phyloP scores from a whole-genome alignment of 1,140 invertebrate species.

The Ephestia elutella region DNA sequence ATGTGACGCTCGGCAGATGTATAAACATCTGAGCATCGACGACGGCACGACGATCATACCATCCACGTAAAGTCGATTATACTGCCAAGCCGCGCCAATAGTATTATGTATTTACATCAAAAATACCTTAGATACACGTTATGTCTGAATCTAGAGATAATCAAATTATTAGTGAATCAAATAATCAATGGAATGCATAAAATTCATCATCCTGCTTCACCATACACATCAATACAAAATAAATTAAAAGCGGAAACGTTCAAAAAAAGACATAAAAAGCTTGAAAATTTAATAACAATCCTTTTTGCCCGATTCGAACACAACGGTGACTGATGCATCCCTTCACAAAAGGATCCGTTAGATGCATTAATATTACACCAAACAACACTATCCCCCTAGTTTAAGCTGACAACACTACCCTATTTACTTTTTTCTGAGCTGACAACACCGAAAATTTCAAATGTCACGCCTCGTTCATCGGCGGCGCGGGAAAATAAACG shows the following conservation, averaged over 20 bases:
- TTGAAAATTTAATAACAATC: constrained; percentile 35
- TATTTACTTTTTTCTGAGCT: constrained; percentile 44
- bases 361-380: constrained; percentile 53
- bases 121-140: no score
- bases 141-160: no score
- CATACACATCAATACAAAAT: constrained; percentile 5
- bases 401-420: constrained; percentile 49
- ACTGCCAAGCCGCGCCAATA: no score
- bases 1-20: no score
- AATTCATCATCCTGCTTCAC: background rate
- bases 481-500: constrained; percentile 52
- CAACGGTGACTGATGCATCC: constrained; percentile 38
- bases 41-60: no score
- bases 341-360: constrained; percentile 50
- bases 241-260: background rate
- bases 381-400: constrained; percentile 45
- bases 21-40: no score
- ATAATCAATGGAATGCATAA: background rate
- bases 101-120: no score
- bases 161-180: background rate
- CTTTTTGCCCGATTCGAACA: constrained; percentile 34
- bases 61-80: no score
- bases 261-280: constrained; percentile 17
- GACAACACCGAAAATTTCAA: constrained; percentile 56
- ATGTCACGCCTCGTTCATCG: constrained; percentile 64